Evolutionary conservation across 1,140 invertebrate genomes (phyloP).

Genomic region (Polypedilum pembai): DNA sequence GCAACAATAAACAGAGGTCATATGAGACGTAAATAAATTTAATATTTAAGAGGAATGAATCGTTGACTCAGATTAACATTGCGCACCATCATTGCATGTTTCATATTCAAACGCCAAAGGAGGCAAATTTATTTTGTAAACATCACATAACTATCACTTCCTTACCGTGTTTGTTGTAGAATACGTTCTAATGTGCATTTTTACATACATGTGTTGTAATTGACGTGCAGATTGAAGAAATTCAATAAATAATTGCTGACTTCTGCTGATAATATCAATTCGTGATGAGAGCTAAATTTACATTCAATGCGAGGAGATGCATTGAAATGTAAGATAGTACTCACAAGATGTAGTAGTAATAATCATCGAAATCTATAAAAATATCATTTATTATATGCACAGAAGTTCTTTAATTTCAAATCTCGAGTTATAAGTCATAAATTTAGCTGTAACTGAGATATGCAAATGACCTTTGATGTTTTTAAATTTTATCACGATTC

Average conservation of each 20-base stretch:
- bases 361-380: neutral
- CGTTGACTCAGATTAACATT: too few relatives aligned
- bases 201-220: neutral
- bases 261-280: neutral
- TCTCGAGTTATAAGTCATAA: too few relatives aligned
- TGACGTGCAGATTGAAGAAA: neutral
- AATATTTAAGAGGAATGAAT: too few relatives aligned
- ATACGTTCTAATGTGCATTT: too few relatives aligned
- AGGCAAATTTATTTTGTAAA: too few relatives aligned
- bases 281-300: neutral
- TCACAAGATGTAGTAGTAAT: neutral
- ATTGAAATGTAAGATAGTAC: neutral
- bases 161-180: too few relatives aligned
- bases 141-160: too few relatives aligned
- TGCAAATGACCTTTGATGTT: conserved; percentile 4
- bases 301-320: too few relatives aligned
- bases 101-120: too few relatives aligned
- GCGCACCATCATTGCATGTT: too few relatives aligned
- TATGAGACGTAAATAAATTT: too few relatives aligned
- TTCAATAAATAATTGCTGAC: conserved; percentile 3
- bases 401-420: neutral
- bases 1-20: too few relatives aligned
- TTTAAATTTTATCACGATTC: neutral
- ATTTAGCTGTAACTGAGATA: neutral
- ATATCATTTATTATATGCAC: neutral